These are phyloP conservation scores for Microplitis manilae DNA, from an alignment of 2,888 invertebrate species.

Conservation along the genomic window DNA sequence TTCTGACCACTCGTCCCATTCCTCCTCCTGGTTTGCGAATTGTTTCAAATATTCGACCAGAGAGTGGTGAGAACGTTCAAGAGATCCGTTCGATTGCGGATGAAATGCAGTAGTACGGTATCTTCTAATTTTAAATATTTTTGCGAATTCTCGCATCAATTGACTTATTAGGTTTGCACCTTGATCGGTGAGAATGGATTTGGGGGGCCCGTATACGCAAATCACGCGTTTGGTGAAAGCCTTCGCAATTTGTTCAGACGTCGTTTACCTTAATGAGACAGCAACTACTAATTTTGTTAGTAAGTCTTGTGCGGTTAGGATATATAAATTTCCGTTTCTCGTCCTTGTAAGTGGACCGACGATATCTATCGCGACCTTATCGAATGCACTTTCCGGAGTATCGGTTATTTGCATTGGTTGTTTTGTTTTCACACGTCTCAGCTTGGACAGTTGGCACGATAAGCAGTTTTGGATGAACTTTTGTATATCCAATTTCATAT, in stretches of 20 bases:
- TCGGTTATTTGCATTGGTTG: no score
- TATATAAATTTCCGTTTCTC: background rate
- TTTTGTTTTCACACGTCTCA: no score
- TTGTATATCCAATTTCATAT: conserved; percentile 9
- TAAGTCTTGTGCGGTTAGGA: conserved; percentile 41
- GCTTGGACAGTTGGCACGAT: no score
- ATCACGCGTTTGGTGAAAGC: background rate
- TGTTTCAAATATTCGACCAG: background rate
- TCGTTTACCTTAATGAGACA: background rate
- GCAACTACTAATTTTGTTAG: background rate
- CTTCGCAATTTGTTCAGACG: background rate
- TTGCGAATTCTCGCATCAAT: background rate
- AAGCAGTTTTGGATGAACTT: background rate
- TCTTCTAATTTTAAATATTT: conserved; percentile 20
- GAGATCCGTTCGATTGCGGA: background rate
- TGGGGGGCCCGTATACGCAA: background rate
- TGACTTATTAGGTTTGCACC: background rate
- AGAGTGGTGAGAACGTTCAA: conserved; percentile 36
- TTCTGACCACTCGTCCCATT: background rate
- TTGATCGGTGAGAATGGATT: background rate
- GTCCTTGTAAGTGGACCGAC: no score
- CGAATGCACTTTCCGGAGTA: no score
- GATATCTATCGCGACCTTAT: no score
- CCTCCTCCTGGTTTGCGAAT: background rate
- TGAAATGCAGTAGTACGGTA: conserved; percentile 37